Evolutionary conservation across 2,797 vertebrate genomes (phyloP).

Genomic region (Poecilia velifera): DNA sequence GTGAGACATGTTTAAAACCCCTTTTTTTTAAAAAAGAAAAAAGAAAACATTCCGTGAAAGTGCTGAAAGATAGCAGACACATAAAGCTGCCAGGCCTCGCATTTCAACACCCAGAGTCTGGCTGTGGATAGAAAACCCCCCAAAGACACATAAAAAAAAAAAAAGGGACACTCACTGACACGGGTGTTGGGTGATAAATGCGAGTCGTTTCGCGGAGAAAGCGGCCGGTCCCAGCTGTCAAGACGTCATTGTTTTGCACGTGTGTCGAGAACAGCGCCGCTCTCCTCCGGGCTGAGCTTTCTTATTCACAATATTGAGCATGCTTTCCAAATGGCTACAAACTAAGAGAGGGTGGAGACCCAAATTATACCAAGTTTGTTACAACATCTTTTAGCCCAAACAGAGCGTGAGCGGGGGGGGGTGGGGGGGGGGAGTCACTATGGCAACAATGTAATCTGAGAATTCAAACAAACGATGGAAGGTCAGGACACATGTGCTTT

Average conservation of each 20-base stretch:
- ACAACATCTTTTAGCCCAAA: slow-evolving; percentile 81
- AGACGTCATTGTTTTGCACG: slow-evolving; percentile 75
- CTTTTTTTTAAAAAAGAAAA: not conserved
- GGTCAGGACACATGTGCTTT: slow-evolving; percentile 83
- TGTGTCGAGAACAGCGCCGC: slow-evolving; percentile 57
- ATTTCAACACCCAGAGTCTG: slow-evolving; percentile 52
- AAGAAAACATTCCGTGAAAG: slow-evolving; percentile 31
- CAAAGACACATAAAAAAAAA: slow-evolving; percentile 29
- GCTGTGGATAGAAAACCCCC: slow-evolving; percentile 30
- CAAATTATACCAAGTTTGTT: slow-evolving; percentile 85
- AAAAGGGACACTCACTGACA: slow-evolving; percentile 38
- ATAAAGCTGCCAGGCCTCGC: slow-evolving; percentile 22
- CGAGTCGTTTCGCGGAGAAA: slow-evolving; percentile 41
- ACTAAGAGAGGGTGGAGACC: slow-evolving; percentile 81
- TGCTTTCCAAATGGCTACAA: slow-evolving; percentile 81
- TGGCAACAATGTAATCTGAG: slow-evolving; percentile 84
- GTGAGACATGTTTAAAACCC: slow-evolving; percentile 27
- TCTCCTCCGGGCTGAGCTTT: slow-evolving; percentile 73
- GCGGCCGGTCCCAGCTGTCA: slow-evolving; percentile 65
- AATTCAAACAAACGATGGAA: slow-evolving; percentile 83
- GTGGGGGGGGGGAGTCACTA: slow-evolving; percentile 60
- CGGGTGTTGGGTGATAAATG: slow-evolving; percentile 33
- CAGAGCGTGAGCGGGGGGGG: slow-evolving; percentile 62
- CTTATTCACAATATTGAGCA: slow-evolving; percentile 72
- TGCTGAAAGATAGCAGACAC: slow-evolving; percentile 60